phyloP scores from a whole-genome alignment of 1,140 invertebrate genomes.

The Hyles euphorbiae region DNA sequence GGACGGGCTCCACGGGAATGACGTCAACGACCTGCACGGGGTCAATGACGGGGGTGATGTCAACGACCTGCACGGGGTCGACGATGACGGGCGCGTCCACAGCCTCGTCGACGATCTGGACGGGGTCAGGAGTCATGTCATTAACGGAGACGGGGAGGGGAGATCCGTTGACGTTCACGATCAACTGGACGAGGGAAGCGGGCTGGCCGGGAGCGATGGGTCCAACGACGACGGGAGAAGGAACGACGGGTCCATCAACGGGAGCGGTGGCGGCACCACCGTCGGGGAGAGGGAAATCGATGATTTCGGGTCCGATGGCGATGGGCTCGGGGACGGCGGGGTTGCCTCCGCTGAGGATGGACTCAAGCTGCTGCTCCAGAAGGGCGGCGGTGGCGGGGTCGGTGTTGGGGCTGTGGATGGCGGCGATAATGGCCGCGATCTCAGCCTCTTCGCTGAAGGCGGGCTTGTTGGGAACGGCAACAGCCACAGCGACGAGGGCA shows the following conservation, averaged over 20 bases:
- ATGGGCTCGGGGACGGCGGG: slow-evolving; percentile 26
- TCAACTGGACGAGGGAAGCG: slow-evolving; percentile 23
- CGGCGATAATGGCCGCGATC: slow-evolving; percentile 41
- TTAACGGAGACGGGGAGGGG: slow-evolving; percentile 9
- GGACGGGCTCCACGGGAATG: slow-evolving; percentile 15
- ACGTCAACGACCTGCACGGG: no score
- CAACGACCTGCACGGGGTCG: not conserved
- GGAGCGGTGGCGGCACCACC: slow-evolving; percentile 19
- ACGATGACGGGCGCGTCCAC: slow-evolving; percentile 10
- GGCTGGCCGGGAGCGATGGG: slow-evolving; percentile 1
- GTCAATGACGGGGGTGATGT: no score
- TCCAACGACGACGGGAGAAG: slow-evolving; percentile 20
- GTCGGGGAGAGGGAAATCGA: slow-evolving; percentile 18
- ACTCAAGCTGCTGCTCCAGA: slow-evolving; percentile 37
- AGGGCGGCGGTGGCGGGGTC: slow-evolving; percentile 50
- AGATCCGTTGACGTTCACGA: slow-evolving; percentile 14
- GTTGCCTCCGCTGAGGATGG: no score
- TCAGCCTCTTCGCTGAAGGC: slow-evolving; percentile 17
- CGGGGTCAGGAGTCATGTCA: slow-evolving; percentile 8
- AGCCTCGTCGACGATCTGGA: slow-evolving; percentile 7
- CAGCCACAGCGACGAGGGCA: slow-evolving; percentile 39
- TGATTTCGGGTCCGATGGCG: slow-evolving; percentile 38
- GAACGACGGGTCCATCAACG: slow-evolving; percentile 18
- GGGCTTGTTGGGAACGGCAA: slow-evolving; percentile 21
- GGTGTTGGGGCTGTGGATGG: slow-evolving; percentile 54